Base-by-base conservation (phyloP, 2,888 invertebrate species). In the Drosophila mulleri region DNA sequence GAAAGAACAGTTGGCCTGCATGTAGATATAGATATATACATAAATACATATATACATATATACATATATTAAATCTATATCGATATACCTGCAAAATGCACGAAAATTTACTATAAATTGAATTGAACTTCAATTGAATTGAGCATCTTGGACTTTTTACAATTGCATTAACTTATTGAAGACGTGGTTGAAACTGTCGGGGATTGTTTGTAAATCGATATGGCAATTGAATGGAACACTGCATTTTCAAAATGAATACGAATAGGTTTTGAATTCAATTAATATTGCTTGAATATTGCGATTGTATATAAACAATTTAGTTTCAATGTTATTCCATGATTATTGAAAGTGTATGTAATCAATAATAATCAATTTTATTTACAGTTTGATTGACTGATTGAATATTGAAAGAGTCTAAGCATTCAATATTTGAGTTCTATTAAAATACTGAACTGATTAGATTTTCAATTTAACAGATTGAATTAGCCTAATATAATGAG, bases 1-100 rank as follows among this genome's bases (percentile, higher is more conserved):
- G 47, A 44, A 45, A 75, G 47, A 44, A 45, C 44, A 35, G 37
- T 53, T 41, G 54, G 41, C 54, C 53, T 20, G 20, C n/a, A n/a
- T 18, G 26, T 14, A 50, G n/a, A 8, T 32, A 9, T 32, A 9
- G 20, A 23, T 26, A 16, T 4, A 26, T 3, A 6, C 20, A 20
- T 7, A 8, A 26, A 16, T 26, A 47, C 1, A 29, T 48, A 48
- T 9, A 11, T 11, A n/a, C 18, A 12, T 14, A 45, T 45, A 2
- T 14, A 44, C 0, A 44, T 14, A 44, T 6, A 23, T 1, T n/a
- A n/a, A n/a, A n/a, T n/a, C n/a, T n/a, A n/a, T n/a, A n/a, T n/a
- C 7, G 20, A 23, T 26, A 16, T 16, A 26, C 3, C 2, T 7
- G 14, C 4, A 9, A 47, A n/a, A n/a, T 29, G 50, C 18, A 29